phyloP scores from a whole-genome alignment of 1,140 invertebrate genomes.

The Drosophila pseudoananassae region DNA sequence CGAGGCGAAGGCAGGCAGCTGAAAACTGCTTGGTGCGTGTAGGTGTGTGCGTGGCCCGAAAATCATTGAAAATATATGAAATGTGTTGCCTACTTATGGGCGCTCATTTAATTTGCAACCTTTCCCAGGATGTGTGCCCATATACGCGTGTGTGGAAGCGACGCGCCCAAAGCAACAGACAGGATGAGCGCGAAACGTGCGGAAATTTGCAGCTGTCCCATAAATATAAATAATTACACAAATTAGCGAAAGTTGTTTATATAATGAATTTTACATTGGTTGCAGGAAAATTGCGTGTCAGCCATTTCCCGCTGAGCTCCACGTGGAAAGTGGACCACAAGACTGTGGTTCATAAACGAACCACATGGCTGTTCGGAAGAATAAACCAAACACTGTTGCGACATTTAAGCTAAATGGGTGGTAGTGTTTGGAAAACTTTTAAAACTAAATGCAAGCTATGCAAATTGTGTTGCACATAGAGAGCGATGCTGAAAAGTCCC shows the following conservation, averaged over 20 bases:
- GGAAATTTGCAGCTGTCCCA: constrained; percentile 65
- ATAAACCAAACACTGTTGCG: background rate
- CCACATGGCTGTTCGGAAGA: constrained; percentile 2
- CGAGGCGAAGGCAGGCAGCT: constrained; percentile 13
- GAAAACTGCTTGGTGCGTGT: constrained; percentile 16
- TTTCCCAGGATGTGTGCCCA: constrained; percentile 10
- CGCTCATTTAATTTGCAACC: constrained; percentile 50
- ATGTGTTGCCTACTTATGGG: constrained; percentile 58
- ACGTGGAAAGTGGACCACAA: constrained; percentile 13
- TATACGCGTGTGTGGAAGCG: too few relatives aligned
- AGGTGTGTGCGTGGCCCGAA: constrained; percentile 13
- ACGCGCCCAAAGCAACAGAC: constrained; percentile 29
- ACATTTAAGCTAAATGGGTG: too few relatives aligned
- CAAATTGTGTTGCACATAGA: constrained; percentile 20
- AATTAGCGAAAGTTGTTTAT: constrained; percentile 76
- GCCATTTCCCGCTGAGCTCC: constrained; percentile 25
- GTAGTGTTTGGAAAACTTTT: background rate
- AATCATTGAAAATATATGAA: constrained; percentile 47
- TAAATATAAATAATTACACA: constrained; percentile 76
- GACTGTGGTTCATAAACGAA: constrained; percentile 11
- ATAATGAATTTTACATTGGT: constrained; percentile 69
- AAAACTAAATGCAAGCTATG: constrained; percentile 32
- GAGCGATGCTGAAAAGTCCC: background rate
- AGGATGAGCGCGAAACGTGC: constrained; percentile 46
- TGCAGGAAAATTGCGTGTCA: constrained; percentile 49